Evolutionary conservation across 2,797 vertebrate species (phyloP).

Genomic region (Rhynchonycteris naso): DNA sequence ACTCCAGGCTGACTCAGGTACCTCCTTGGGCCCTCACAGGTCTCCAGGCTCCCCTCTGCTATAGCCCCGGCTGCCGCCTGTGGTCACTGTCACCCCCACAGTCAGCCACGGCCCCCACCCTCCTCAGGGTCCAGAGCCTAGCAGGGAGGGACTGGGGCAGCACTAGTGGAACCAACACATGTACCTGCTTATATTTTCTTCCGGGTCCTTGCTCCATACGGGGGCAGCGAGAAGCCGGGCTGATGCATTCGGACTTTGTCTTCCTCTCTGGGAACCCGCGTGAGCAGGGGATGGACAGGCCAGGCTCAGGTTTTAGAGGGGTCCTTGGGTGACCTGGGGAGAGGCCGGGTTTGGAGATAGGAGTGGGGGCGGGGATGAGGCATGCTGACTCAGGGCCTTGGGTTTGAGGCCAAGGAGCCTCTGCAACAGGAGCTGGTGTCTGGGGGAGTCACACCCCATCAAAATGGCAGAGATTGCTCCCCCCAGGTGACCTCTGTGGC

Average conservation of each 20-base stretch:
- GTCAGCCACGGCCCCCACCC: not conserved
- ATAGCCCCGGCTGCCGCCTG: rapidly evolving
- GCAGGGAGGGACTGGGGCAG: not conserved
- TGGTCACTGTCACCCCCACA: not conserved
- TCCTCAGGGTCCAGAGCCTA: rapidly evolving
- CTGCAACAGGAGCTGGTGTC: not conserved
- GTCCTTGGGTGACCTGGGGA: rapidly evolving
- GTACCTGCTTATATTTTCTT: rapidly evolving
- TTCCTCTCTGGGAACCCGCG: not conserved
- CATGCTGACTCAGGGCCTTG: rapidly evolving
- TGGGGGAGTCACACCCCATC: rapidly evolving
- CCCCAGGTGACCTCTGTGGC: not conserved
- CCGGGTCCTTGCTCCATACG: rapidly evolving
- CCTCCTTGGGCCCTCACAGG: no score
- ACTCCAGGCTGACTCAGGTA: no score
- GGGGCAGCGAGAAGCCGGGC: not conserved
- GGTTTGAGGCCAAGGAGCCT: not conserved
- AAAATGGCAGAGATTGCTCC: no score
- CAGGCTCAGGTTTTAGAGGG: not conserved
- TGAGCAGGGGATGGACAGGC: not conserved
- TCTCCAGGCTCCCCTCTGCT: not conserved
- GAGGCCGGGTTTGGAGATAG: no score
- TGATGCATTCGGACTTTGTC: not conserved
- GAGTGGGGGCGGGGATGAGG: not conserved
- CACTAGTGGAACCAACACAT: rapidly evolving